Evolutionary conservation across 2,113 vertebrate genomes (phyloP), one percentile per base, ranked within the genome.

Genomic region (Fulica atra): DNA sequence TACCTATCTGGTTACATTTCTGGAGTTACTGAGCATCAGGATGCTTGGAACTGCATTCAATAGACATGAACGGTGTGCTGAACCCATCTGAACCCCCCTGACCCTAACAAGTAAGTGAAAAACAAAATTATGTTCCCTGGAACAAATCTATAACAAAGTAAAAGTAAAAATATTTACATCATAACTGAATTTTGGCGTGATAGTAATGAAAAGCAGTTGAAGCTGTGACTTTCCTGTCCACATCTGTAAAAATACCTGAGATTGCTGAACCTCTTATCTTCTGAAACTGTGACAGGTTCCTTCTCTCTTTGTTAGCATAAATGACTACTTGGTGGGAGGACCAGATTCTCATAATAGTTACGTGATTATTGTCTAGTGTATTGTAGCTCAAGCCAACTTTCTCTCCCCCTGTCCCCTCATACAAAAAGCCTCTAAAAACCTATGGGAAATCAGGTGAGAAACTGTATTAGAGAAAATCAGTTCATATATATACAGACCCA

Each of bases 401-500:
- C 72, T 56, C 33, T 74, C 33, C 33, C 42, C 31, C 16, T 35
- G 33, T 64, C 46, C 33, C 16, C 42, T 60, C 48, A 78, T 64
- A 92, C n/a, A 88, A 95, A 95, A 92, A 91, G 3, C 57, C 72
- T 85, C 65, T 84, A 84, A 91, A 95, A 96, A 92, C 86, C 94
- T 93, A 13, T 86, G 91, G 93, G 93, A 96, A 97, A 92, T 95
- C 92, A 92, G 86, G 76, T 93, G 46, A 87, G 88, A 95, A 97
- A 93, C 53, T 86, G 64, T 78, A 84, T 86, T 94, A 93, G 70
- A 91, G 96, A 82, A 97, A 97, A 96, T 96, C 86, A 96, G 96
- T 92, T 91, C 93, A 96, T 95, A 96, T 93, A 94, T 95, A 97
- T 95, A 95, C 93, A 89, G 83, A 93, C 72, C 25, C 70, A 86